phyloP scores from a whole-genome alignment of 2,888 invertebrate species.

The Elgonia sp. region DNA sequence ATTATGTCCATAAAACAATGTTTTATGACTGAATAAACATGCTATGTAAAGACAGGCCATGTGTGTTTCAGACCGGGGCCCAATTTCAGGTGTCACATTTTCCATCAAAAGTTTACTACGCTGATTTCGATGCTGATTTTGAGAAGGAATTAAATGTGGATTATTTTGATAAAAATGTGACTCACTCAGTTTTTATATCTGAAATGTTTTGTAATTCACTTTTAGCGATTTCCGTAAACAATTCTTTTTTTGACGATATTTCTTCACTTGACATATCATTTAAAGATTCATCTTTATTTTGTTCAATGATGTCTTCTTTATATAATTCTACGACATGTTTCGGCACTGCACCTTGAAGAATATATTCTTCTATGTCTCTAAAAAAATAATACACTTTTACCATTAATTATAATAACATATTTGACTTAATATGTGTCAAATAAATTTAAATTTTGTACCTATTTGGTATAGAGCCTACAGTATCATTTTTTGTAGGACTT shows the following conservation, averaged over 20 bases:
- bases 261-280: conserved; percentile 79
- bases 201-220: conserved; percentile 89
- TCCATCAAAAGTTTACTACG: too few species aligned
- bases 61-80: too few species aligned
- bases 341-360: conserved; percentile 90
- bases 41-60: too few species aligned
- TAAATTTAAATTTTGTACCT: conserved; percentile 29
- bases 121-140: too few species aligned
- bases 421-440: background rate
- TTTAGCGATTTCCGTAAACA: conserved; percentile 88
- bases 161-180: background rate
- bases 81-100: too few species aligned
- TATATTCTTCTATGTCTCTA: conserved; percentile 89
- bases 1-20: too few species aligned
- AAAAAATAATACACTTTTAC: background rate
- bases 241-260: conserved; percentile 80
- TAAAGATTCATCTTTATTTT: conserved; percentile 83
- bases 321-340: conserved; percentile 88
- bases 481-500: conserved; percentile 73
- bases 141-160: too few species aligned
- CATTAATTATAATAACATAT: too few species aligned
- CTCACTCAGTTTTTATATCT: conserved; percentile 82
- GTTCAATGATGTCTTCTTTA: conserved; percentile 85
- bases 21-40: too few species aligned
- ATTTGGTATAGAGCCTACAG: conserved; percentile 65